Conservation (phyloP, 2,797 vertebrate species). For the Mus spretus region DNA sequence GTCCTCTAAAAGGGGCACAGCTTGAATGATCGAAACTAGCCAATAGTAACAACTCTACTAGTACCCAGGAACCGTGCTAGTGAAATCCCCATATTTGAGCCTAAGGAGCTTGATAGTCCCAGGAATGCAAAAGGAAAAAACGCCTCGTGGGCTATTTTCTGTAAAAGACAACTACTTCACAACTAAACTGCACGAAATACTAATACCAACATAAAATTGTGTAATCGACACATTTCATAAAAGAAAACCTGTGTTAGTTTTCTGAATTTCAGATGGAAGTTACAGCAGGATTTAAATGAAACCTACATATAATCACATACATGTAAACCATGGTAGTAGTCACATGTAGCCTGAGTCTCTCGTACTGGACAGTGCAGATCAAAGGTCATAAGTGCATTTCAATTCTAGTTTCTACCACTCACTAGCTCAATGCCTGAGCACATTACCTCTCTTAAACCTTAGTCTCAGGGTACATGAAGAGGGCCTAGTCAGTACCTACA, state of each 20-base stretch:
- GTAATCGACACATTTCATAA: conserved; percentile 38
- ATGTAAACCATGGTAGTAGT: not conserved
- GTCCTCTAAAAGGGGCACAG: not conserved
- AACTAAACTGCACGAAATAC: conserved; percentile 9
- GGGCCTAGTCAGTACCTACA: not conserved
- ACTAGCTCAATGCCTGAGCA: conserved; percentile 21
- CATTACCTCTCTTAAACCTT: not conserved
- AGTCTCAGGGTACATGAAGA: conserved; percentile 23
- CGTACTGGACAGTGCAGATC: not conserved
- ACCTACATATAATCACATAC: not conserved
- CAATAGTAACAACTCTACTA: conserved; percentile 6
- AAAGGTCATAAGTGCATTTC: conserved; percentile 26
- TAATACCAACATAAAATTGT: conserved; percentile 43
- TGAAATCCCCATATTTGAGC: not conserved
- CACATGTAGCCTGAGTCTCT: not conserved
- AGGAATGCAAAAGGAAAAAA: conserved; percentile 41
- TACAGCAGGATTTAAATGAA: conserved; percentile 44
- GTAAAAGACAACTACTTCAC: conserved; percentile 43
- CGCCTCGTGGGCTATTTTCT: conserved; percentile 29
- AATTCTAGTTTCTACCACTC: conserved; percentile 38
- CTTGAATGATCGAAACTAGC: conserved; percentile 31
- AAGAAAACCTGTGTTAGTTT: not conserved
- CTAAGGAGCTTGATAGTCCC: not conserved
- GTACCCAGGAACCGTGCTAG: not conserved
- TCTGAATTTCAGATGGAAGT: conserved; percentile 64